These are phyloP conservation scores for Epinotia bilunana DNA, from an alignment of 2,888 invertebrate species.

Conservation along the genomic window DNA sequence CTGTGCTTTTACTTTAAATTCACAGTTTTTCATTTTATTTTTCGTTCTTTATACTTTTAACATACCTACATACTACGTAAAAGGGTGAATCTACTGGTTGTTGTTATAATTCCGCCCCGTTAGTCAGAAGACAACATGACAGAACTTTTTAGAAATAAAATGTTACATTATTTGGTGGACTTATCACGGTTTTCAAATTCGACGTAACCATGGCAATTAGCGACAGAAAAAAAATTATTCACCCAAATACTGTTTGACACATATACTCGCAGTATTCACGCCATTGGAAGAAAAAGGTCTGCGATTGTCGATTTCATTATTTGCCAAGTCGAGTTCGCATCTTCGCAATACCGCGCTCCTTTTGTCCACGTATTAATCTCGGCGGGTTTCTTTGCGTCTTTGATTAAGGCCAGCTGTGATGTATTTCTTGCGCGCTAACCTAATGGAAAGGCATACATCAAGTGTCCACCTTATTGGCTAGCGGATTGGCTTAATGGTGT, in stretches of 20 bases:
- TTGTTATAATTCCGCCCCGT: too few species aligned
- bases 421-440: conserved; percentile 81
- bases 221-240: too few species aligned
- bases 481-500: conserved; percentile 77
- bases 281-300: conserved; percentile 11
- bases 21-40: not conserved
- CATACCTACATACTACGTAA: not conserved
- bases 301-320: conserved; percentile 60
- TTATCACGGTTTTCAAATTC: not conserved
- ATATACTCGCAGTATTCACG: not conserved
- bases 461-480: conserved; percentile 82
- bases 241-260: not conserved
- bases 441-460: conserved; percentile 83
- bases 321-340: conserved; percentile 57
- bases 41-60: not conserved
- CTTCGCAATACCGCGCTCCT: conserved; percentile 64
- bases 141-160: too few species aligned
- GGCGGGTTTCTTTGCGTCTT: conserved; percentile 74
- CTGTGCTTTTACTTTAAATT: conserved; percentile 16
- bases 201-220: not conserved
- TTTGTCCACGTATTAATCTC: conserved; percentile 79
- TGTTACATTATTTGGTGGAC: too few species aligned
- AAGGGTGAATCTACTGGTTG: too few species aligned
- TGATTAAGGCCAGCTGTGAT: conserved; percentile 81
- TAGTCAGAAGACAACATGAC: too few species aligned